phyloP scores from a whole-genome alignment of 2,888 invertebrate genomes.

The Imbricaverruca yamaguchii region DNA sequence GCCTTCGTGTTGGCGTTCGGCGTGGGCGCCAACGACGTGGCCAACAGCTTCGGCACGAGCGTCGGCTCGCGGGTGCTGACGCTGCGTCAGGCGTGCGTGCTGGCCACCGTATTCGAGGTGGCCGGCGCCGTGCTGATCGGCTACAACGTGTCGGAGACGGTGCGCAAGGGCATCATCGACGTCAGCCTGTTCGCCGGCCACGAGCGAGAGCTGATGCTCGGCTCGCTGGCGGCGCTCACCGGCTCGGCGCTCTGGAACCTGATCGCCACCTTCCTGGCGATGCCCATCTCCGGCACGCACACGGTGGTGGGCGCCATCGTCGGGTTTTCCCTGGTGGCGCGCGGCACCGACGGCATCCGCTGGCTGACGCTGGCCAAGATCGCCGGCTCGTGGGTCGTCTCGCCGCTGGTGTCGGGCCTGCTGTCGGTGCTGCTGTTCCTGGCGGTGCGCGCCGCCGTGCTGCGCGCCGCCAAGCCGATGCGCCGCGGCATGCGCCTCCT shows the following conservation, averaged over 20 bases:
- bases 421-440: conserved; percentile 75
- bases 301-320: conserved; percentile 97
- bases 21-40: conserved; percentile 55
- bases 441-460: conserved; percentile 69
- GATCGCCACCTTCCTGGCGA: conserved; percentile 85
- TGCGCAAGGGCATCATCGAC: conserved; percentile 95
- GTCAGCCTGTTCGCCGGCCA: conserved; percentile 69
- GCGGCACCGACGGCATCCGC: conserved; percentile 72
- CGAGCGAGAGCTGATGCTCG: conserved; percentile 78
- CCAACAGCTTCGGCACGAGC: conserved; percentile 53
- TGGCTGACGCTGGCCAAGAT: conserved; percentile 76
- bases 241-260: conserved; percentile 84
- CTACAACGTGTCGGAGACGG: conserved; percentile 91
- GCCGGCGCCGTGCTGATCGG: conserved; percentile 51
- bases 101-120: conserved; percentile 53
- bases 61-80: conserved; percentile 52
- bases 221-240: conserved; percentile 77
- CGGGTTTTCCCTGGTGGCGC: conserved; percentile 88
- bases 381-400: conserved; percentile 93
- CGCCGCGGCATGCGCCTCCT: conserved; percentile 73
- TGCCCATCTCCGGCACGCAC: conserved; percentile 98
- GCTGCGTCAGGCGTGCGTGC: conserved; percentile 50
- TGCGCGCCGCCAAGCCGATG: conserved; percentile 66
- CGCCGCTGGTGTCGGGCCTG: conserved; percentile 83
- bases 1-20: conserved; percentile 53